phyloP scores from a whole-genome alignment of 1,140 invertebrate species.

The Saccostrea cuccullata region DNA sequence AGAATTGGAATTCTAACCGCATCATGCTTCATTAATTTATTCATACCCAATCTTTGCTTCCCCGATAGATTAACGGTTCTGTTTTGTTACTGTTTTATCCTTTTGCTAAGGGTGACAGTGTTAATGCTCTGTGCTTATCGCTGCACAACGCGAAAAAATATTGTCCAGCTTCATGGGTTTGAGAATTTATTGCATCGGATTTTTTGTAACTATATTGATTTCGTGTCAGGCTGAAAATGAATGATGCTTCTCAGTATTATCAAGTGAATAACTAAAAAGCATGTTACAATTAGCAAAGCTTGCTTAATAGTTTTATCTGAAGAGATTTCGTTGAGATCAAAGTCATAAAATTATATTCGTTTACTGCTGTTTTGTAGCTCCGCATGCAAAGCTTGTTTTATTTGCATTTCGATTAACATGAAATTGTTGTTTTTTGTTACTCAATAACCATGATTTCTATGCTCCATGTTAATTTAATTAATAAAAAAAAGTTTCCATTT shows the following conservation, averaged over 20 bases:
- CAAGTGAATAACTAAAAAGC: slow-evolving; percentile 34
- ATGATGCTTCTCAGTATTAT: slow-evolving; percentile 21
- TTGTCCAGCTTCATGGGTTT: neutral
- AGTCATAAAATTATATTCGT: slow-evolving; percentile 23
- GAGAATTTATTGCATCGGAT: neutral
- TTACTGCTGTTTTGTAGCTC: neutral
- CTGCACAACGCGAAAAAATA: slow-evolving; percentile 14
- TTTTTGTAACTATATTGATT: slow-evolving; percentile 14
- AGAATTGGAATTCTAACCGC: slow-evolving; percentile 11
- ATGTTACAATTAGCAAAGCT: slow-evolving; percentile 36
- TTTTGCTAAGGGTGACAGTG: slow-evolving; percentile 1
- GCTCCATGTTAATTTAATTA: neutral
- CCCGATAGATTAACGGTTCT: neutral
- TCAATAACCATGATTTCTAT: slow-evolving; percentile 8
- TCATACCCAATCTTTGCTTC: slow-evolving; percentile 10
- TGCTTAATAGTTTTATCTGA: slow-evolving; percentile 28
- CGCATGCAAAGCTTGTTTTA: neutral
- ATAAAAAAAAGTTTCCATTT: neutral
- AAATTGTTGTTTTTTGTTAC: slow-evolving; percentile 2
- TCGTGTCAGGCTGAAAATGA: neutral
- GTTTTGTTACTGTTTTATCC: slow-evolving; percentile 28
- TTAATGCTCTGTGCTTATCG: slow-evolving; percentile 23
- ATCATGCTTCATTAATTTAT: slow-evolving; percentile 21
- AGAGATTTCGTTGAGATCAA: neutral
- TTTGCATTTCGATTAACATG: slow-evolving; percentile 17